phyloP scores from a whole-genome alignment of 2,113 vertebrate genomes.

The Nothobranchius kuhntae region DNA sequence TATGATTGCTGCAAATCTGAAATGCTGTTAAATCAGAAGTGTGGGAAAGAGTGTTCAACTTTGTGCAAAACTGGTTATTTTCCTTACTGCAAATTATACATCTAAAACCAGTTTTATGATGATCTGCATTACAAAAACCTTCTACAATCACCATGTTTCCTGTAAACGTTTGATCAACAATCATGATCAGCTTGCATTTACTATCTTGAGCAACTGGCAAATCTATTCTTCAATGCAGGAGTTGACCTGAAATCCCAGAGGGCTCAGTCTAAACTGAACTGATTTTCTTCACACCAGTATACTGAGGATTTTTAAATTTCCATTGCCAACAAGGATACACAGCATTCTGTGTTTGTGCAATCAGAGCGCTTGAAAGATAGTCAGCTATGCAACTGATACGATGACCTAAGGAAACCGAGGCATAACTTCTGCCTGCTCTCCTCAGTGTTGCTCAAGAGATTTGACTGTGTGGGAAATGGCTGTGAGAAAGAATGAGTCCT shows the following conservation, averaged over 20 bases:
- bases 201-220: background rate
- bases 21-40: too few relatives aligned
- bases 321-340: constrained; percentile 20
- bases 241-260: background rate
- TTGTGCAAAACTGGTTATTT: too few relatives aligned
- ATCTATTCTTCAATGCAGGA: background rate
- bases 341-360: constrained; percentile 38
- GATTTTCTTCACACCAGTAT: background rate
- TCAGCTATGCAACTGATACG: constrained; percentile 54
- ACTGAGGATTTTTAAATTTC: constrained; percentile 18
- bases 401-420: constrained; percentile 63
- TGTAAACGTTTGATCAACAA: background rate
- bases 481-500: constrained; percentile 76
- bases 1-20: too few relatives aligned
- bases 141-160: background rate
- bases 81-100: too few relatives aligned
- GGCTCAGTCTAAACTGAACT: too few relatives aligned
- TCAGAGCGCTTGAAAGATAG: constrained; percentile 33
- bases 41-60: too few relatives aligned
- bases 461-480: constrained; percentile 63
- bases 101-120: too few relatives aligned
- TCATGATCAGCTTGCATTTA: background rate
- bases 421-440: constrained; percentile 43
- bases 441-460: constrained; percentile 42
- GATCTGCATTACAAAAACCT: too few relatives aligned